These are phyloP conservation scores for Channa striata DNA, from an alignment of 2,797 vertebrate species.

Conservation along the genomic window DNA sequence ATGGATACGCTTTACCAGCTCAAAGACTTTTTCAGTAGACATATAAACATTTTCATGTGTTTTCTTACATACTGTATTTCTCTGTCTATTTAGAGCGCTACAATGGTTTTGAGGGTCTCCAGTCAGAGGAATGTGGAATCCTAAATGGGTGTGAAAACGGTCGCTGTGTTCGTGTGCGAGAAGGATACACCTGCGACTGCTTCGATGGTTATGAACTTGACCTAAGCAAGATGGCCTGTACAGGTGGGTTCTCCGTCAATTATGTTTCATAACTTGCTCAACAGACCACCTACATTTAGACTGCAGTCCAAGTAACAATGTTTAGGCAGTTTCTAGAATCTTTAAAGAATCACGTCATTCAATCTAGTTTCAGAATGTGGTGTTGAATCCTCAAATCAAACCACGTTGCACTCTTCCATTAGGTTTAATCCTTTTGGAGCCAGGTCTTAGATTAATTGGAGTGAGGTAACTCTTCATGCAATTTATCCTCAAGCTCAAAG, in stretches of 20 bases:
- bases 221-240: slow-evolving; percentile 77
- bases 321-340: slow-evolving; percentile 34
- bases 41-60: no score
- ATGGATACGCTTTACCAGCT: no score
- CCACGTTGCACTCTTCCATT: slow-evolving; percentile 38
- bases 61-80: not conserved
- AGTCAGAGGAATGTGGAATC: slow-evolving; percentile 85
- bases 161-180: slow-evolving; percentile 84
- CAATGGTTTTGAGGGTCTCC: slow-evolving; percentile 83
- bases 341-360: slow-evolving; percentile 36
- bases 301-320: slow-evolving; percentile 20
- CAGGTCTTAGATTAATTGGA: slow-evolving; percentile 52
- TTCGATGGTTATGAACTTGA: slow-evolving; percentile 85
- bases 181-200: slow-evolving; percentile 88
- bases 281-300: slow-evolving; percentile 29
- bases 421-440: slow-evolving; percentile 44
- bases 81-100: slow-evolving; percentile 70
- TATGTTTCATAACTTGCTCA: not conserved
- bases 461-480: slow-evolving; percentile 56
- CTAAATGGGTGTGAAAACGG: slow-evolving; percentile 88
- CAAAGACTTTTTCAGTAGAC: no score
- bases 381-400: slow-evolving; percentile 49
- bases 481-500: slow-evolving; percentile 62
- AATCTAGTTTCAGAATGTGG: slow-evolving; percentile 37
- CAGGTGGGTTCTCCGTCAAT: slow-evolving; percentile 62